Conservation (phyloP, 2,888 invertebrate genomes). For the Parnassius smintheus region DNA sequence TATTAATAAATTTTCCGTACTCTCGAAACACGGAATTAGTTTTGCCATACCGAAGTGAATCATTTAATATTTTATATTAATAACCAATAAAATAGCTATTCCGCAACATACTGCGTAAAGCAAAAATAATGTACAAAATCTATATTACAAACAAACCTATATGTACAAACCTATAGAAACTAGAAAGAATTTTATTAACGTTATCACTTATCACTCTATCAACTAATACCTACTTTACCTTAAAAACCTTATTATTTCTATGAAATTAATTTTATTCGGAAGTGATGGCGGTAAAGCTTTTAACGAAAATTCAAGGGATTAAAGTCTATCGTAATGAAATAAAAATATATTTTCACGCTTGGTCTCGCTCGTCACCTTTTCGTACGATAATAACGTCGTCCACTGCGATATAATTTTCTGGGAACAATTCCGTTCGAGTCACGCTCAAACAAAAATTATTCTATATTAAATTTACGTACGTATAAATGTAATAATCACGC, state of each 20-base stretch:
- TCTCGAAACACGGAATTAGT: too few relatives aligned
- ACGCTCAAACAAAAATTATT: slow-evolving; percentile 61
- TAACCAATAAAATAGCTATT: too few relatives aligned
- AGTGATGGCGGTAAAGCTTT: slow-evolving; percentile 12
- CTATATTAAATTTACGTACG: slow-evolving; percentile 47
- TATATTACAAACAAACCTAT: too few relatives aligned
- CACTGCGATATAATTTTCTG: slow-evolving; percentile 53
- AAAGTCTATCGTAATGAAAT: slow-evolving; percentile 44
- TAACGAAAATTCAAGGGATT: slow-evolving; percentile 46
- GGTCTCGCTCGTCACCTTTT: slow-evolving; percentile 43
- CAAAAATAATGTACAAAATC: too few relatives aligned
- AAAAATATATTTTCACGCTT: slow-evolving; percentile 47
- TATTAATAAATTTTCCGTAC: too few relatives aligned
- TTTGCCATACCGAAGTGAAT: too few relatives aligned
- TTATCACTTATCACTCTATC: slow-evolving; percentile 20
- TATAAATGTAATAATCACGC: slow-evolving; percentile 59
- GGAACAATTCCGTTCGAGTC: slow-evolving; percentile 57
- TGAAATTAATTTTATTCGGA: slow-evolving; percentile 24
- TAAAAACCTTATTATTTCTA: slow-evolving; percentile 13
- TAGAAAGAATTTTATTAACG: neutral
- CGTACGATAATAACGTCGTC: slow-evolving; percentile 49
- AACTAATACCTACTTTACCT: slow-evolving; percentile 4
- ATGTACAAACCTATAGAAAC: too few relatives aligned
- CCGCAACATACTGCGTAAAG: too few relatives aligned
- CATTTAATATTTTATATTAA: too few relatives aligned